A percentile compares a stretch with the other conserved stretches of the same genome.
phyloP scores from a whole-genome alignment of 2,797 vertebrate species.

The Pipistrellus nathusii region DNA sequence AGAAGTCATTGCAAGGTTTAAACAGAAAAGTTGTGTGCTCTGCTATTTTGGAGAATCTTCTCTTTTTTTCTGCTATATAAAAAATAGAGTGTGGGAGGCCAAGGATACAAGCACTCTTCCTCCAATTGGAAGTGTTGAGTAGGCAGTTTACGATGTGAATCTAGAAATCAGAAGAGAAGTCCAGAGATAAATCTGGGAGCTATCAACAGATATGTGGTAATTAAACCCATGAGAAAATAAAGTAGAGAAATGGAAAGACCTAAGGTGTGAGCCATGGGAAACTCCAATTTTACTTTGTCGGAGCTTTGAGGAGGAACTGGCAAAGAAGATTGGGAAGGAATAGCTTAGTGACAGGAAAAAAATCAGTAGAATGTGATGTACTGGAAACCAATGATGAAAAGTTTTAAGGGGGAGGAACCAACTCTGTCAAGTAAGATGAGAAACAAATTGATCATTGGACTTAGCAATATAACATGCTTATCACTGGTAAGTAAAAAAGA shows the following conservation, averaged over 20 bases:
- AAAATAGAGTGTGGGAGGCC: background rate
- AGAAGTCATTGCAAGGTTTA: background rate
- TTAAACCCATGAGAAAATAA: constrained; percentile 39
- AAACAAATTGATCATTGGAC: background rate
- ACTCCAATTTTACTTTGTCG: background rate
- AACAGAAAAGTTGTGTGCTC: background rate
- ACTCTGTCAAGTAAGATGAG: background rate
- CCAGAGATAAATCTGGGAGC: background rate
- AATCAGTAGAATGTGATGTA: background rate
- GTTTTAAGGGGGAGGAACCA: background rate
- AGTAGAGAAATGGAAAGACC: background rate
- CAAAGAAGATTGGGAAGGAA: background rate
- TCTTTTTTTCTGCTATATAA: background rate
- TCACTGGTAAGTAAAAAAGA: background rate
- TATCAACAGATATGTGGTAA: background rate
- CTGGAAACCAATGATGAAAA: background rate
- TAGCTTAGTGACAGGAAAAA: background rate
- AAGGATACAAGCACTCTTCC: background rate
- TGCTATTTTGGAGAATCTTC: constrained; percentile 1
- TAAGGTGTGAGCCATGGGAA: background rate
- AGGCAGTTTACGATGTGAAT: background rate
- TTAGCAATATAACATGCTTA: background rate
- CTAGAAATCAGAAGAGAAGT: background rate
- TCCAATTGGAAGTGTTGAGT: background rate
- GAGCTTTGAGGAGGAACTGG: background rate